Evolutionary conservation across 2,797 vertebrate species (phyloP).

Genomic region (Tapirus indicus): DNA sequence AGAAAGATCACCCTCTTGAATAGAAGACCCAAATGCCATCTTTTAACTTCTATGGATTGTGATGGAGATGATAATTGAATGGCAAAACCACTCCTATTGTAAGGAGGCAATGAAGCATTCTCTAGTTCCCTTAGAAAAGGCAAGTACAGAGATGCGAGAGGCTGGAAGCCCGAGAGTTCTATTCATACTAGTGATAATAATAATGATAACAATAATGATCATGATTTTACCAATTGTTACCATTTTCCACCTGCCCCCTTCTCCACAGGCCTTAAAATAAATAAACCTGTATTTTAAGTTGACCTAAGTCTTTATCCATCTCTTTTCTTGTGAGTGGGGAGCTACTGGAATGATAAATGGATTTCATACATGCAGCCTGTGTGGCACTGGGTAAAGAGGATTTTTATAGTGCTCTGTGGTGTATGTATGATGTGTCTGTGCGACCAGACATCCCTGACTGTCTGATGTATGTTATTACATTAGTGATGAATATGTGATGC

Average conservation of each 20-base stretch:
- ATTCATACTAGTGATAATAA: background rate
- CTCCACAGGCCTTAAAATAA: background rate
- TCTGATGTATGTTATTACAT: background rate
- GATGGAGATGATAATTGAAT: slow-evolving; percentile 33
- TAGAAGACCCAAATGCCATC: slow-evolving; percentile 41
- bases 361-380: background rate
- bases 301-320: background rate
- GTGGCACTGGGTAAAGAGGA: too few relatives aligned
- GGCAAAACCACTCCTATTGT: background rate
- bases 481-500: background rate
- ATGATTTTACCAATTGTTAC: background rate
- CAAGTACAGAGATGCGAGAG: background rate
- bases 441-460: background rate
- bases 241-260: background rate
- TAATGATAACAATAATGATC: background rate
- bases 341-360: background rate
- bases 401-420: background rate
- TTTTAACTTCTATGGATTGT: background rate
- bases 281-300: slow-evolving; percentile 1
- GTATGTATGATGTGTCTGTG: background rate
- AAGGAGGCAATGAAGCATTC: background rate
- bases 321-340: background rate
- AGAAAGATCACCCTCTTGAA: slow-evolving; percentile 39
- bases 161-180: background rate
- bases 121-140: slow-evolving; percentile 30